These are phyloP conservation scores for Eilema sororculum DNA, from an alignment of 2,888 invertebrate species.

Conservation along the genomic window DNA sequence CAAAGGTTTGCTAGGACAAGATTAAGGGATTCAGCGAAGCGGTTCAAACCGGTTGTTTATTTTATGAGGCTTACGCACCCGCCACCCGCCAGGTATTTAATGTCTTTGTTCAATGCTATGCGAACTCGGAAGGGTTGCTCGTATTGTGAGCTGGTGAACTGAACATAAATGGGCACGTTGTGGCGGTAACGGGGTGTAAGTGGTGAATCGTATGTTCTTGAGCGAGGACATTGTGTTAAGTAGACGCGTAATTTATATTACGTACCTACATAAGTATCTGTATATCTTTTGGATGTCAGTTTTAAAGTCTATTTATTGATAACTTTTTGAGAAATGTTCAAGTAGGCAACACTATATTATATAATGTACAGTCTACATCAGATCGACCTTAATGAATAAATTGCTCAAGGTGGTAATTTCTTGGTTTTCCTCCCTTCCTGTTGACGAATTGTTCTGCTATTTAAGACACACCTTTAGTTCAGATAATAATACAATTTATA, in stretches of 20 bases:
- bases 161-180: slow-evolving; percentile 11
- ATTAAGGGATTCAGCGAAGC: slow-evolving; percentile 37
- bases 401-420: too few species aligned
- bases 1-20: slow-evolving; percentile 23
- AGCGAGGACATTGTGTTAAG: not conserved
- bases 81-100: slow-evolving; percentile 33
- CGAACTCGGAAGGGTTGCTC: slow-evolving; percentile 23
- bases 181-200: slow-evolving; percentile 15
- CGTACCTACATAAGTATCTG: not conserved
- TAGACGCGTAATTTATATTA: not conserved
- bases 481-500: too few species aligned
- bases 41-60: slow-evolving; percentile 33
- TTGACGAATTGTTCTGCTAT: too few species aligned
- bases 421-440: too few species aligned
- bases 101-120: slow-evolving; percentile 37
- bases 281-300: too few species aligned
- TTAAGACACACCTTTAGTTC: too few species aligned
- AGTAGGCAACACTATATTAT: too few species aligned
- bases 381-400: too few species aligned
- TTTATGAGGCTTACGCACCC: slow-evolving; percentile 26
- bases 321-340: too few species aligned
- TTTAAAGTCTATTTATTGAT: too few species aligned
- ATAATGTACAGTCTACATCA: too few species aligned
- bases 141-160: slow-evolving; percentile 27
- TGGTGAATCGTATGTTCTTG: slow-evolving; percentile 17